A percentile compares a stretch with the other conserved stretches of the same genome.
These are phyloP conservation scores for Mastomys natalensis DNA, from an alignment of 2,113 vertebrate species.

Conservation along the genomic window DNA sequence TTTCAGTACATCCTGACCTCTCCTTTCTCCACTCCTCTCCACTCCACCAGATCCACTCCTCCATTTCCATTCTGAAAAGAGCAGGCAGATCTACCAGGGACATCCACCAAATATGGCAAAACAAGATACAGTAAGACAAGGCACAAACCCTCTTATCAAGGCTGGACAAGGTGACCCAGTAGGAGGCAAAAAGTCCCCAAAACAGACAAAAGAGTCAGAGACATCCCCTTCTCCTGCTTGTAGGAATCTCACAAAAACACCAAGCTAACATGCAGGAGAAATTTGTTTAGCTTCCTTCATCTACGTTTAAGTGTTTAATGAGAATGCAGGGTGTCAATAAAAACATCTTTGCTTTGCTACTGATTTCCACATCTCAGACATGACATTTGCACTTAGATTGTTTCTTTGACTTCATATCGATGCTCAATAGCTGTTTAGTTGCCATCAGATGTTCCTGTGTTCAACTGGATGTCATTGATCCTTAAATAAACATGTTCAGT, in stretches of 20 bases:
- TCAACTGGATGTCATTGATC: not conserved
- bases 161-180: not conserved
- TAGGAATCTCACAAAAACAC: not conserved
- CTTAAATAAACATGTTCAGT: not conserved
- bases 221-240: not conserved
- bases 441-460: not conserved
- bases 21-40: not conserved
- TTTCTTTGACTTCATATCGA: not conserved
- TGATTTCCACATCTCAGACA: not conserved
- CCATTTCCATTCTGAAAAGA: not conserved
- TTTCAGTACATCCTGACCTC: not conserved
- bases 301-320: not conserved
- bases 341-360: not conserved
- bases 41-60: not conserved
- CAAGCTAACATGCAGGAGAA: not conserved
- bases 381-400: not conserved
- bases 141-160: not conserved
- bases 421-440: not conserved
- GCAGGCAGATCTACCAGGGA: not conserved
- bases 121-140: not conserved
- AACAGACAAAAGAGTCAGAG: not conserved
- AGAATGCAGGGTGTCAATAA: not conserved
- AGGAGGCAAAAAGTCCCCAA: not conserved
- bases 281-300: not conserved
- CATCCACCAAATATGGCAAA: not conserved